These are phyloP conservation scores for Rosalia funebris DNA, from an alignment of 2,888 invertebrate species.

Conservation along the genomic window DNA sequence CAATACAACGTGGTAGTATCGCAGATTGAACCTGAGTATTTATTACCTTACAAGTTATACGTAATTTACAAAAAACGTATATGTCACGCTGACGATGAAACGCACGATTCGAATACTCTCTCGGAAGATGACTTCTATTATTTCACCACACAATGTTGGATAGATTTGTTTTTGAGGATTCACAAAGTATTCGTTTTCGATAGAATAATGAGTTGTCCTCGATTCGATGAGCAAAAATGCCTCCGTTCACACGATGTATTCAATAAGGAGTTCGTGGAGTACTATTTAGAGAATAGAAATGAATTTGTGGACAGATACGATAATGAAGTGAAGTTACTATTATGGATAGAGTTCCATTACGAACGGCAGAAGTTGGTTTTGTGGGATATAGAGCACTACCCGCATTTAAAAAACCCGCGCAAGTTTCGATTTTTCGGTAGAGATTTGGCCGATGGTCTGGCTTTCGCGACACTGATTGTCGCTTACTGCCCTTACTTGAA, in stretches of 20 bases:
- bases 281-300: slow-evolving; percentile 22
- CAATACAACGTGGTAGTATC: slow-evolving; percentile 58
- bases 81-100: not conserved
- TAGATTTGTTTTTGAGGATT: slow-evolving; percentile 71
- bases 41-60: slow-evolving; percentile 63
- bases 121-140: slow-evolving; percentile 45
- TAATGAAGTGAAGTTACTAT: slow-evolving; percentile 58
- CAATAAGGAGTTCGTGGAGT: slow-evolving; percentile 49
- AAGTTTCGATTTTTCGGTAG: slow-evolving; percentile 64
- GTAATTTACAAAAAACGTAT: slow-evolving; percentile 42
- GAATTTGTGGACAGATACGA: slow-evolving; percentile 27
- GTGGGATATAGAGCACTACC: slow-evolving; percentile 62
- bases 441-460: slow-evolving; percentile 68
- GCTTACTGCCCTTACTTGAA: slow-evolving; percentile 70
- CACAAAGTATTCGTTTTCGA: slow-evolving; percentile 70
- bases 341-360: slow-evolving; percentile 63
- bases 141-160: slow-evolving; percentile 66
- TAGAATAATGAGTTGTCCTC: slow-evolving; percentile 45
- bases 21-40: slow-evolving; percentile 60
- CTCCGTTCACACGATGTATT: slow-evolving; percentile 8
- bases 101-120: slow-evolving; percentile 20
- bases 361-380: slow-evolving; percentile 60
- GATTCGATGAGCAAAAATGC: not conserved
- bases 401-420: slow-evolving; percentile 32
- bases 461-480: slow-evolving; percentile 67